phyloP scores from a whole-genome alignment of 2,113 vertebrate genomes.

The Tyrannus savana region DNA sequence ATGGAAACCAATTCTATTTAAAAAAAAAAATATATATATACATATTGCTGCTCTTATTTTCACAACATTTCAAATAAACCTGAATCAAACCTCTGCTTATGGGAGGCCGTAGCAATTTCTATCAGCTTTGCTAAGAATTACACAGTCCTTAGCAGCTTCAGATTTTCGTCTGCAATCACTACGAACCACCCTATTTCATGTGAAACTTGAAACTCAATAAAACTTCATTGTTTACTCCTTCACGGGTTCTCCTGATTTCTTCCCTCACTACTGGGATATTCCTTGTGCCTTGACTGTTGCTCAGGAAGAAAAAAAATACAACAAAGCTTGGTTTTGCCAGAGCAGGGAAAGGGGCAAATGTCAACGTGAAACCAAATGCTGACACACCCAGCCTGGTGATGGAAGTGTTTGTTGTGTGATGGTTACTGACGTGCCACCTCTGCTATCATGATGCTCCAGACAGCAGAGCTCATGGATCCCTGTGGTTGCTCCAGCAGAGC shows the following conservation, averaged over 20 bases:
- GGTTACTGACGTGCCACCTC: not conserved
- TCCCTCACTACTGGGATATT: not conserved
- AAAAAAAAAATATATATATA: not conserved
- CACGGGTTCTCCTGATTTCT: not conserved
- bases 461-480: not conserved
- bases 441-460: not conserved
- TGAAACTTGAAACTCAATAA: not conserved
- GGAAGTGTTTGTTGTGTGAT: not conserved
- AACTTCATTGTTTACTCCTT: not conserved
- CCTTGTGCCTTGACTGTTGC: not conserved
- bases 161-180: not conserved
- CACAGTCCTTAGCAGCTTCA: not conserved
- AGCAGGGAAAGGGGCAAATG: not conserved
- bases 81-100: not conserved
- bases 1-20: not conserved
- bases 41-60: not conserved
- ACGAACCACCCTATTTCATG: not conserved
- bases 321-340: not conserved
- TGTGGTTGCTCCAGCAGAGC: not conserved
- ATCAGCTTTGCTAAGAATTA: not conserved
- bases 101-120: not conserved
- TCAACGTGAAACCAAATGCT: not conserved
- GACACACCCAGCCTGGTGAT: not conserved
- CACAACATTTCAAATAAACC: not conserved
- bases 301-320: not conserved